Evolutionary conservation across 2,797 vertebrate genomes (phyloP), one percentile per base, ranked within the genome.

Genomic region (Carapus acus): DNA sequence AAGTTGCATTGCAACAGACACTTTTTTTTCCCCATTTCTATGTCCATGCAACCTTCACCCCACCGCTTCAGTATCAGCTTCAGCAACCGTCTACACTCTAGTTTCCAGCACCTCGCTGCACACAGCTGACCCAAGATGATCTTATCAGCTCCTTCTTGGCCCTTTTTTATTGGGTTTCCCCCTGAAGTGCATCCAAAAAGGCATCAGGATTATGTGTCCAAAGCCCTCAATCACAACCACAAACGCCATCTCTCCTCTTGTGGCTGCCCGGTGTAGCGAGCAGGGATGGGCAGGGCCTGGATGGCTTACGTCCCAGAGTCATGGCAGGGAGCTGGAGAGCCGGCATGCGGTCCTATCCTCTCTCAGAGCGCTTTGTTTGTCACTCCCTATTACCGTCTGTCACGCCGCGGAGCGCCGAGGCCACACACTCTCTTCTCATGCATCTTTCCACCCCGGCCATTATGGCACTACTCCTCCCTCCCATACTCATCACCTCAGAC

Each of bases 311-410:
- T 80, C 82, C 82, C 78, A 80, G 77, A 64, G 37, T 57, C 71
- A 50, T 63, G 46, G 69, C 18, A 19, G 72, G 79, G 69, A 75
- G 61, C 68, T 67, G 62, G 71, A 74, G 71, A 78, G 69, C 33
- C 73, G 78, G 78, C 77, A 67, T 81, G 80, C 65, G 76, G 71
- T 81, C 79, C 77, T 69, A 67, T 80, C 67, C 71, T 73, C 71
- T 71, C 69, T 79, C 57, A 73, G 69, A 79, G 77, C 51, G 67
- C 78, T 60, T 79, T 73, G 77, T 82, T 83, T 84, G 79, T 80
- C 74, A 40, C 76, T 77, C 44, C 57, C 78, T 65, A 62, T 77
- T 76, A 54, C 79, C 76, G 77, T 83, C 83, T 87, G 85, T 83
- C 78, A 80, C 71, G 8, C 74, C 66, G 36, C 75, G 57, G 65